Conservation (phyloP, 2,113 vertebrate genomes). For the Corythaixoides concolor region DNA sequence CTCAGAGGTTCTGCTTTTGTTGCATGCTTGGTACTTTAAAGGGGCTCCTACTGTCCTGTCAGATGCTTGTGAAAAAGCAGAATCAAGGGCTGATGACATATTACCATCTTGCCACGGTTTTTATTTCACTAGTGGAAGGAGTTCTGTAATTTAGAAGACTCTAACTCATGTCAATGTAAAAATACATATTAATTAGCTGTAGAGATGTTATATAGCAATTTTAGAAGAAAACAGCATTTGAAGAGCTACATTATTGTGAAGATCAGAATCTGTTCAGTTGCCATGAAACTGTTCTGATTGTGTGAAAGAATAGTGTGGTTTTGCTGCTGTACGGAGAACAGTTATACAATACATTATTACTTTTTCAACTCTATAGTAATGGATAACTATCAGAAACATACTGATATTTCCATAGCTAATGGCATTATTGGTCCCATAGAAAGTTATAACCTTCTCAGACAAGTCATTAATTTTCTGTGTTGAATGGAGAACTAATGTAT, state of each 20-base stretch:
- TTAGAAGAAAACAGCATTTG: neutral
- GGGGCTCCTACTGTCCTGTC: neutral
- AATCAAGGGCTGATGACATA: neutral
- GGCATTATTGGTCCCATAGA: neutral
- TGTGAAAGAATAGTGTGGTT: neutral
- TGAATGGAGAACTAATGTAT: neutral
- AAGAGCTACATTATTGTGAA: neutral
- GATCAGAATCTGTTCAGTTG: neutral
- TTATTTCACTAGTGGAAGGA: neutral
- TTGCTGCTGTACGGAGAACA: neutral
- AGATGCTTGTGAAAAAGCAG: neutral
- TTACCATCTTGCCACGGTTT: neutral
- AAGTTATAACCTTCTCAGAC: neutral
- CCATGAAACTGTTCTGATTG: neutral
- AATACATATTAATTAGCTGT: neutral
- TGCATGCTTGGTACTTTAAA: neutral
- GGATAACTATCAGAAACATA: neutral
- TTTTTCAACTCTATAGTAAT: neutral
- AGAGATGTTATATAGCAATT: neutral
- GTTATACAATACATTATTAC: neutral
- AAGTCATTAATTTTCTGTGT: neutral
- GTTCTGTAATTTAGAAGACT: neutral
- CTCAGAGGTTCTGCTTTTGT: neutral
- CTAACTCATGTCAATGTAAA: neutral
- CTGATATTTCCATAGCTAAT: neutral